A percentile compares a stretch with the other conserved stretches of the same genome.
Conservation (phyloP, 1,140 invertebrate genomes). For the Leptinotarsa undecemlineata region DNA sequence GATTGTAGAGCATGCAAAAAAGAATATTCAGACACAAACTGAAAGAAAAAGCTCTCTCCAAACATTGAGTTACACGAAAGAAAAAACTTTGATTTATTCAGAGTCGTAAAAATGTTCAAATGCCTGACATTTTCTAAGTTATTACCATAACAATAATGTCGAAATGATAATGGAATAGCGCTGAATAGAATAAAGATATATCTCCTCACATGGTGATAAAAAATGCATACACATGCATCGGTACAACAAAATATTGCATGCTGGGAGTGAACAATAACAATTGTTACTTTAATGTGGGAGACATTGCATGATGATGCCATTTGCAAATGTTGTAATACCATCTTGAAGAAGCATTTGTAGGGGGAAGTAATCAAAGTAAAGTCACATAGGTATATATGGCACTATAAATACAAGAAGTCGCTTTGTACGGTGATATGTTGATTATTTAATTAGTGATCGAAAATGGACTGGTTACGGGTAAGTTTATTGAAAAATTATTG, state of each 20-base stretch:
- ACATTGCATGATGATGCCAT: slow-evolving; percentile 32
- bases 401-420: slow-evolving; percentile 31
- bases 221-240: slow-evolving; percentile 16
- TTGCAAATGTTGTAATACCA: slow-evolving; percentile 42
- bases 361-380: slow-evolving; percentile 34
- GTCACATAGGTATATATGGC: slow-evolving; percentile 26
- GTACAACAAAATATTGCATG: slow-evolving; percentile 33
- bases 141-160: neutral
- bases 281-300: slow-evolving; percentile 33
- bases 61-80: no score
- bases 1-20: no score
- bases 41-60: no score
- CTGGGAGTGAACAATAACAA: slow-evolving; percentile 32
- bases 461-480: slow-evolving; percentile 19
- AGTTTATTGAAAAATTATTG: neutral
- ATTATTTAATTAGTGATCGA: neutral
- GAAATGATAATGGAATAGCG: neutral
- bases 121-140: no score
- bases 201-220: slow-evolving; percentile 9
- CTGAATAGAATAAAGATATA: slow-evolving; percentile 16
- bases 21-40: no score
- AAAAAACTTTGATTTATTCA: no score
- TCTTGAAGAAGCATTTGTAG: slow-evolving; percentile 34
- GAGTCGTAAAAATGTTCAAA: no score
- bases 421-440: slow-evolving; percentile 4